Evolutionary conservation across 1,140 invertebrate genomes (phyloP), one percentile per base, ranked within the genome.

Genomic region (Atta cephalotes): DNA sequence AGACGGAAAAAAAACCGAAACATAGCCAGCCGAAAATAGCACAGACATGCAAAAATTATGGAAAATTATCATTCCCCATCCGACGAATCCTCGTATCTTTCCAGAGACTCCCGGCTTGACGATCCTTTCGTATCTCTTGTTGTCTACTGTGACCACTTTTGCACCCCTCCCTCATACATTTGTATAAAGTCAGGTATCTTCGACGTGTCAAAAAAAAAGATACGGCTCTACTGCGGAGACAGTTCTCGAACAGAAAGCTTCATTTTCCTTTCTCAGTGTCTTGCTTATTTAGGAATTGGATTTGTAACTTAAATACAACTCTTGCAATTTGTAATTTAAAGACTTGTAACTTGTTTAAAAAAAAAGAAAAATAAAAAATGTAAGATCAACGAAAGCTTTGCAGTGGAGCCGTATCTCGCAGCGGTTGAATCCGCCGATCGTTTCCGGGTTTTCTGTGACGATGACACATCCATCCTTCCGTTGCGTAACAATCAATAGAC

Each of bases 1-100:
- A 90, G 88, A 90, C 87, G 88, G 87, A 89, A 88, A 63, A 89
- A 88, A 63, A 86, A 68, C 66, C 21, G 35, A 79, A 31, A 63
- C 21, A 45, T 39, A 84, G n/a, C 80, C 70, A 74, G 18, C 51
- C 76, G 5, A 21, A n/a, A 74, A 82, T 78, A 78, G 65, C 72
- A 78, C 62, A 66, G 18, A 49, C 25, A 74, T 25, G 65, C 35
- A 74, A 72, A 74, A 21, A 35, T 35, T 70, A 16, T 62, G 56
- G 58, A 14, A 56, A 74, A 82, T 74, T 51, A 71, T 65, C 66
- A 6, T 16, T 39, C 18, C 62, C 45, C 14, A 3, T 28, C 39
- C 60, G 77, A 79, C 77, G 77, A 79, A 79, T 25, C 65, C 49
- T 56, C 60, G n/a, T 80, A 53, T 80, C 45, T 71, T 9, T 12